phyloP scores from a whole-genome alignment of 2,888 invertebrate species.

The Caenorhabditis imperialis region DNA sequence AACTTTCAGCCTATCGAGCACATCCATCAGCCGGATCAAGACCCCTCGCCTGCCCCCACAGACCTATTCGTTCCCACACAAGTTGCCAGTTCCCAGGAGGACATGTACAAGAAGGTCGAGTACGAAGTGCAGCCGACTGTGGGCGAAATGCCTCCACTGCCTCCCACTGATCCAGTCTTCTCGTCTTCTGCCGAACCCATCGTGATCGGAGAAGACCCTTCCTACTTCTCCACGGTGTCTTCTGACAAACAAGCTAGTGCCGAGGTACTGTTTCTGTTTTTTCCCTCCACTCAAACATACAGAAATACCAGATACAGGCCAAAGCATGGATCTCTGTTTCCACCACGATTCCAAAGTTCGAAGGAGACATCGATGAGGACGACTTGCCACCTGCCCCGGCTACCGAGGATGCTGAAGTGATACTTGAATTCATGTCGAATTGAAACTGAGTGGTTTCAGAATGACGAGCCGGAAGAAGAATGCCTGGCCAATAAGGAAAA shows the following conservation, averaged over 20 bases:
- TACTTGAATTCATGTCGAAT: no score
- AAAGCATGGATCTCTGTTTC: slow-evolving; percentile 59
- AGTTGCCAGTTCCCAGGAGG: neutral
- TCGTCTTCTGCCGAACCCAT: slow-evolving; percentile 30
- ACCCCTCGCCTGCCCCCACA: slow-evolving; percentile 16
- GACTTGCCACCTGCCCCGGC: slow-evolving; percentile 52
- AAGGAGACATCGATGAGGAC: slow-evolving; percentile 57
- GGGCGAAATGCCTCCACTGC: no score
- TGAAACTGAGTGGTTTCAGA: slow-evolving; percentile 6
- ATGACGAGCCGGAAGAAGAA: slow-evolving; percentile 66
- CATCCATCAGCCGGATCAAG: slow-evolving; percentile 20
- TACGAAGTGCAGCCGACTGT: slow-evolving; percentile 50
- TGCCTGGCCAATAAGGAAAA: slow-evolving; percentile 67
- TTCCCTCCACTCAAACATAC: neutral
- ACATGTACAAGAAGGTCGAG: slow-evolving; percentile 48
- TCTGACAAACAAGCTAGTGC: slow-evolving; percentile 28
- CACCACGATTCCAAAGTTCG: slow-evolving; percentile 45
- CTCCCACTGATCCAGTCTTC: slow-evolving; percentile 17
- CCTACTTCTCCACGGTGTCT: slow-evolving; percentile 31
- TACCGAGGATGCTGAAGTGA: slow-evolving; percentile 11
- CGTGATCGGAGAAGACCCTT: slow-evolving; percentile 38
- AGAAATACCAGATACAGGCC: slow-evolving; percentile 35
- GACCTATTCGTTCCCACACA: neutral
- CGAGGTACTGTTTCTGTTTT: slow-evolving; percentile 2
- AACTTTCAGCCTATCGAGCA: slow-evolving; percentile 3